phyloP scores from a whole-genome alignment of 2,113 vertebrate species.

The Plecturocebus donacophilus region DNA sequence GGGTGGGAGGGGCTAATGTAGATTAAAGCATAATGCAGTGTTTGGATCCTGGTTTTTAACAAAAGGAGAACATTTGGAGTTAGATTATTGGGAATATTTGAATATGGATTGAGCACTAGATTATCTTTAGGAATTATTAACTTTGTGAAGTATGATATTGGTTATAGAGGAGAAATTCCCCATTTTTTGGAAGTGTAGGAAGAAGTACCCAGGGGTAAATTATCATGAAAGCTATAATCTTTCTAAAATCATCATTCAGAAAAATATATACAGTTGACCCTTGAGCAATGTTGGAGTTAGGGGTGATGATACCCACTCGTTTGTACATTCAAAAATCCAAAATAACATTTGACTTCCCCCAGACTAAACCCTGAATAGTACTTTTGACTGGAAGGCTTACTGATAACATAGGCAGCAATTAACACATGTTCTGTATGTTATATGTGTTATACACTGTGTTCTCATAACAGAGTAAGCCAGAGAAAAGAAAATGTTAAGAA shows the following conservation, averaged over 20 bases:
- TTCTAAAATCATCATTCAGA: background rate
- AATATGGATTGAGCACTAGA: background rate
- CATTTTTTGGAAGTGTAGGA: background rate
- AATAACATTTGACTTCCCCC: background rate
- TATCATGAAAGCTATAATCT: background rate
- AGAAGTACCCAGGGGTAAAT: background rate
- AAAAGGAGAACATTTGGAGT: background rate
- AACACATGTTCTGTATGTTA: background rate
- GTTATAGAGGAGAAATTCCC: background rate
- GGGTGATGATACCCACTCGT: background rate
- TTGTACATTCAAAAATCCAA: background rate
- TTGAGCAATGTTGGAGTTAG: background rate
- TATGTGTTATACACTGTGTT: background rate
- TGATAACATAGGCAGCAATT: background rate
- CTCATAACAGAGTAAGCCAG: background rate
- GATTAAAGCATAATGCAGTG: background rate
- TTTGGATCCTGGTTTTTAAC: background rate
- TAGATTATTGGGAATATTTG: background rate
- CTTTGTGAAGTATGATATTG: background rate
- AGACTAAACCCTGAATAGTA: background rate
- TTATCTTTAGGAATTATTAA: background rate
- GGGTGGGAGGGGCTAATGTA: background rate
- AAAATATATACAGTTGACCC: background rate
- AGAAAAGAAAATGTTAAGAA: background rate
- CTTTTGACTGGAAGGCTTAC: background rate